Evolutionary conservation across 1,140 invertebrate genomes (phyloP), one percentile per base, ranked within the genome.

Genomic region (Cyrtorhinus lividipennis): DNA sequence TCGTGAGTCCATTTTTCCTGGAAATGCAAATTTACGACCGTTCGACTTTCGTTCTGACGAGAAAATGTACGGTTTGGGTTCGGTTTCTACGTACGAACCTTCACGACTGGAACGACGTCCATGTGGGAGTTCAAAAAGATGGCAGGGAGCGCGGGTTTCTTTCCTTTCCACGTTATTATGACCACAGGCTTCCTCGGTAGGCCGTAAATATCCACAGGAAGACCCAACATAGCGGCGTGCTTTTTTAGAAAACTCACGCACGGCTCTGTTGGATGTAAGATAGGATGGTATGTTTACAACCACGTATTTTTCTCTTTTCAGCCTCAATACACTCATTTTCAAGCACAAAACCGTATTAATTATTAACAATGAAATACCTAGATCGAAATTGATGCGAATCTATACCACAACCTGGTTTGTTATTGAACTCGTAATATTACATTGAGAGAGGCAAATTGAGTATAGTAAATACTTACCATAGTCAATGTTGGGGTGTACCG

Each of bases 81-180:
- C 30, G 30, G 15, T 38, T n/a, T n/a, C n/a, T n/a, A n/a, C n/a
- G n/a, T n/a, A n/a, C n/a, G n/a, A n/a, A 88, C 88, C 67, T 79
- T 77, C 72, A 84, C 90, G 0, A 92, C 91, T 2, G 92, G 91
- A 2, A 97, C 93, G 18, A 96, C 92, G 76, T 96, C 93, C 80
- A 90, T 95, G 68, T 96, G 93, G 10, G 90, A 94, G 72, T 95
- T 95, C 0, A 97, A 78, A 24, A 95, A 69, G 26, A 97, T 77
- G 1, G 86, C 77, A 1, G 84, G 81, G 57, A 90, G 72, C 0
- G 73, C 68, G 0, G 88, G 86, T 8, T 90, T 73, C 0, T 72
- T 75, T 44, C 92, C 92, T 63, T 73, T 68, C 85, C 88, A 91
- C 57, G 87, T 92, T 70, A 95, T 80, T n/a, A 94, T 75, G 18